Conservation (phyloP, 2,113 vertebrate genomes). For the Actenoides lindsayi region DNA sequence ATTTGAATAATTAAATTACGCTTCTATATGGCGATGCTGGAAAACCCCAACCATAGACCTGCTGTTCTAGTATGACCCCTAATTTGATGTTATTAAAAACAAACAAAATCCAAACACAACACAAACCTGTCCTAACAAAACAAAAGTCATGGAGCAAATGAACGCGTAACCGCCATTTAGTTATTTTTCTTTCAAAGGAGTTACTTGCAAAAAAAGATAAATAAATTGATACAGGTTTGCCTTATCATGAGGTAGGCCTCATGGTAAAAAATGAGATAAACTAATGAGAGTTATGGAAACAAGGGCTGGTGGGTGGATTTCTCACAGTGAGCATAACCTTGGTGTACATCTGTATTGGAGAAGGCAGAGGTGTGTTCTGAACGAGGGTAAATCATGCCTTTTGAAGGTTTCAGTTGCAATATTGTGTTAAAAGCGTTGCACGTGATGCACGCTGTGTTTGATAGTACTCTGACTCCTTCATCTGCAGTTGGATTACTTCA, state of each 20-base stretch:
- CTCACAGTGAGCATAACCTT: not conserved
- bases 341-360: accelerated
- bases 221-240: not conserved
- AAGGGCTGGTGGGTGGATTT: not conserved
- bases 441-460: not conserved
- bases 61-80: not conserved
- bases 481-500: not conserved
- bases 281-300: not conserved
- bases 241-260: not conserved
- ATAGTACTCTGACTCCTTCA: not conserved
- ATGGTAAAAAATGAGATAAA: not conserved
- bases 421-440: not conserved
- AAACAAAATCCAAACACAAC: not conserved
- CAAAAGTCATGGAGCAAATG: not conserved
- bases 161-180: not conserved
- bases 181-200: not conserved
- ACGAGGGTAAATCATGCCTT: not conserved
- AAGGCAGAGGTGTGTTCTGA: not conserved
- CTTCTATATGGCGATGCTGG: not conserved
- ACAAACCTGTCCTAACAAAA: not conserved
- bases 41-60: not conserved
- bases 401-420: not conserved
- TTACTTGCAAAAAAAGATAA: not conserved
- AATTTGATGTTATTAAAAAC: not conserved
- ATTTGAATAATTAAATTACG: not conserved